phyloP scores from a whole-genome alignment of 1,140 invertebrate genomes.

The Dendrolimus punctatus region DNA sequence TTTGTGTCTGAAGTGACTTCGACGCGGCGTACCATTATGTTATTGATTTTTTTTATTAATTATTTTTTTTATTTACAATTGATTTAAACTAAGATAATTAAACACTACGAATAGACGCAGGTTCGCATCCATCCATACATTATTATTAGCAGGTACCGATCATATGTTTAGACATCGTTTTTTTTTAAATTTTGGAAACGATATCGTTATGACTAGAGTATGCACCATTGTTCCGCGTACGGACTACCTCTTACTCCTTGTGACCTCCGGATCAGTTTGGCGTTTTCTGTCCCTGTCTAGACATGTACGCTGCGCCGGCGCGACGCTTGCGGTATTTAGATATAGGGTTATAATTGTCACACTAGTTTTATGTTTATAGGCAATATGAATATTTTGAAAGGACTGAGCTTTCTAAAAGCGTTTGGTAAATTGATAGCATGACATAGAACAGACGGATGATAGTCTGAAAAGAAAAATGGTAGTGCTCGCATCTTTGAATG shows the following conservation, averaged over 20 bases:
- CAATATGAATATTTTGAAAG: too few species aligned
- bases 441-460: too few species aligned
- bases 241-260: constrained; percentile 25
- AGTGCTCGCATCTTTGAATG: too few species aligned
- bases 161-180: constrained; percentile 62
- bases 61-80: constrained; percentile 63
- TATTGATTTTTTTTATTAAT: background rate
- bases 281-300: constrained; percentile 18
- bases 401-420: too few species aligned
- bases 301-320: too few species aligned
- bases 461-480: too few species aligned
- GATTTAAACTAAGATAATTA: constrained; percentile 70
- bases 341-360: too few species aligned
- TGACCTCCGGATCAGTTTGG: constrained; percentile 12
- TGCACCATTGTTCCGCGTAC: constrained; percentile 62
- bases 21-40: constrained; percentile 45
- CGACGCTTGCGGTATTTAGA: too few species aligned
- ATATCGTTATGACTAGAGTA: constrained; percentile 59
- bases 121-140: constrained; percentile 69
- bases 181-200: constrained; percentile 33
- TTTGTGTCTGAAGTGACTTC: constrained; percentile 32
- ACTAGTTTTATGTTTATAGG: too few species aligned
- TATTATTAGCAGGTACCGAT: constrained; percentile 68
- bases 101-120: constrained; percentile 70
- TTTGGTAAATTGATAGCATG: too few species aligned